Percentiles rank a stretch among this genome's conserved stretches.
phyloP scores from a whole-genome alignment of 2,888 invertebrate species.

The Eristalinus aeneus region DNA sequence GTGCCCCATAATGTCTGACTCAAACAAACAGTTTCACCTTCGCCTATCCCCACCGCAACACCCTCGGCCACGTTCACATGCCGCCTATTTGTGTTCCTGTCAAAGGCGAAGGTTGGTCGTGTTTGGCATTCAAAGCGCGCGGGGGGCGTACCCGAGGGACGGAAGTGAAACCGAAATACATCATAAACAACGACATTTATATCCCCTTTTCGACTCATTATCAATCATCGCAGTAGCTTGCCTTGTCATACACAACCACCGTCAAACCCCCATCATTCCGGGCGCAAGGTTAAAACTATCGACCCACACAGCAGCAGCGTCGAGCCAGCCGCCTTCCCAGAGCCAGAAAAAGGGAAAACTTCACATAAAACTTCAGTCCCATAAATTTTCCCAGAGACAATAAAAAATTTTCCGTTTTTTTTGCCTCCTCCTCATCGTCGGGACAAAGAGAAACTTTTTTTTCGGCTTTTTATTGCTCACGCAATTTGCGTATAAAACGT shows the following conservation, averaged over 20 bases:
- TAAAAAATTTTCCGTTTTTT: slow-evolving; percentile 47
- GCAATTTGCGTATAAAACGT: slow-evolving; percentile 70
- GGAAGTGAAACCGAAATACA: slow-evolving; percentile 43
- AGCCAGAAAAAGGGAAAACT: slow-evolving; percentile 28
- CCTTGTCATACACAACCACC: slow-evolving; percentile 38
- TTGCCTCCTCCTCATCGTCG: not conserved
- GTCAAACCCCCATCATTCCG: not conserved
- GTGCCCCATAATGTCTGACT: slow-evolving; percentile 40
- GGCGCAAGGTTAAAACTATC: slow-evolving; percentile 48
- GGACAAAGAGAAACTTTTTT: not conserved
- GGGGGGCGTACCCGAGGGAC: not conserved
- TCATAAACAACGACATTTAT: slow-evolving; percentile 65
- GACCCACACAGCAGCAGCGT: slow-evolving; percentile 3
- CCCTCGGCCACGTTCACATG: not conserved
- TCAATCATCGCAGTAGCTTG: slow-evolving; percentile 59
- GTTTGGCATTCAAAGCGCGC: slow-evolving; percentile 12
- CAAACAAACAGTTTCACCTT: not conserved
- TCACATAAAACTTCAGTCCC: slow-evolving; percentile 50
- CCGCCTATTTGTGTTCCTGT: slow-evolving; percentile 47
- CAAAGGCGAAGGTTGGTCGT: slow-evolving; percentile 49
- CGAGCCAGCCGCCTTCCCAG: not conserved
- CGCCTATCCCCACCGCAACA: not conserved
- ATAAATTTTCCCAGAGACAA: slow-evolving; percentile 64
- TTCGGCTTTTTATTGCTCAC: slow-evolving; percentile 59
- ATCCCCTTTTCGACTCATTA: slow-evolving; percentile 61